A percentile compares a stretch with the other conserved stretches of the same genome.
Evolutionary conservation across 2,113 vertebrate genomes (phyloP).

Genomic region (Meleagris gallopavo): DNA sequence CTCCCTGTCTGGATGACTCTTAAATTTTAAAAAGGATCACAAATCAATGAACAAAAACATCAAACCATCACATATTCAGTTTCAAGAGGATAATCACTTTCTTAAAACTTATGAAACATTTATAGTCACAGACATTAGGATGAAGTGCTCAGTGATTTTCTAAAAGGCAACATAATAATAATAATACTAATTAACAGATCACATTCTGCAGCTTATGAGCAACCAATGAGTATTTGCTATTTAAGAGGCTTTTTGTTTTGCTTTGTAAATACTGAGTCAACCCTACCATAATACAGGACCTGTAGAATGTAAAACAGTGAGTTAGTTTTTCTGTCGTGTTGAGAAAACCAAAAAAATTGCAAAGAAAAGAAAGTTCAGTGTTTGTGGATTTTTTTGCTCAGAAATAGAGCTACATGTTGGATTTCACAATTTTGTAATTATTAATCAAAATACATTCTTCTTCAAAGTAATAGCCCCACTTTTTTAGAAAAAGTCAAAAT

Average conservation of each 20-base stretch:
- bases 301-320: background rate
- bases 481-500: background rate
- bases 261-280: background rate
- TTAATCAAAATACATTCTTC: background rate
- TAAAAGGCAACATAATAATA: background rate
- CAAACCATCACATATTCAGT: background rate
- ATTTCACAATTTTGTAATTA: background rate
- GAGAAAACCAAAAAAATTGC: background rate
- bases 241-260: background rate
- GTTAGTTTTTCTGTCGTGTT: background rate
- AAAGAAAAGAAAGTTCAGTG: background rate
- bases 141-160: background rate
- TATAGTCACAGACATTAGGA: background rate
- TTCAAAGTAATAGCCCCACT: background rate
- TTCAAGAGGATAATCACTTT: conserved; percentile 22
- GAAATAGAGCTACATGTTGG: background rate
- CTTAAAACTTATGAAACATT: background rate
- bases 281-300: background rate
- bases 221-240: background rate
- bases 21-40: conserved; percentile 37
- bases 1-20: background rate
- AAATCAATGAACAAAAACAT: conserved; percentile 30
- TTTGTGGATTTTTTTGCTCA: background rate
- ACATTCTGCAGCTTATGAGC: background rate
- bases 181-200: background rate